Conservation (phyloP, 1,140 invertebrate species). For the Brachionus plicatilis region DNA sequence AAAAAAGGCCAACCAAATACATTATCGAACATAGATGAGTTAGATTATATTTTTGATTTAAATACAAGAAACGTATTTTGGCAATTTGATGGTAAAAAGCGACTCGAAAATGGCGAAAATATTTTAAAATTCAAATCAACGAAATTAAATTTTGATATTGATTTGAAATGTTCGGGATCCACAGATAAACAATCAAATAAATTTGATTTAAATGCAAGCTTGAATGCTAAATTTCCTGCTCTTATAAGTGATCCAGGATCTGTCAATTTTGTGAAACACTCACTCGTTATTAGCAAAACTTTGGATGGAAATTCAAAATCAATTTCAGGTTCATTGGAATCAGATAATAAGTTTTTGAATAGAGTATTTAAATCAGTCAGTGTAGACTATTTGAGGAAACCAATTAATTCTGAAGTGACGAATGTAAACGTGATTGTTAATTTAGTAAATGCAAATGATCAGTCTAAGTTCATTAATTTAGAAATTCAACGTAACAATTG, state of each 20-base stretch:
- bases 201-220: background rate
- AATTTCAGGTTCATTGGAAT: background rate
- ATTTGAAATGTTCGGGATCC: background rate
- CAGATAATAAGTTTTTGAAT: background rate
- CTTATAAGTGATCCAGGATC: background rate
- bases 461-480: background rate
- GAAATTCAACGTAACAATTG: background rate
- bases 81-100: background rate
- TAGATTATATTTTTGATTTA: background rate
- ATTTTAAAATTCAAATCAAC: background rate
- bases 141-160: background rate
- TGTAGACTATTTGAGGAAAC: conserved; percentile 6
- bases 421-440: background rate
- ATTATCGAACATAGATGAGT: background rate
- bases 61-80: background rate
- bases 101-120: background rate
- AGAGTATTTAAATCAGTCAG: background rate
- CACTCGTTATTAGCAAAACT: background rate
- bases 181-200: background rate
- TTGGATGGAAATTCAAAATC: background rate
- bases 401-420: background rate
- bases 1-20: conserved; percentile 21
- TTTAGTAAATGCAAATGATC: background rate
- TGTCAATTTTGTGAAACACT: background rate
- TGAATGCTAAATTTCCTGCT: background rate